Conservation (phyloP, 2,888 invertebrate genomes). For the Beris morrisii region DNA sequence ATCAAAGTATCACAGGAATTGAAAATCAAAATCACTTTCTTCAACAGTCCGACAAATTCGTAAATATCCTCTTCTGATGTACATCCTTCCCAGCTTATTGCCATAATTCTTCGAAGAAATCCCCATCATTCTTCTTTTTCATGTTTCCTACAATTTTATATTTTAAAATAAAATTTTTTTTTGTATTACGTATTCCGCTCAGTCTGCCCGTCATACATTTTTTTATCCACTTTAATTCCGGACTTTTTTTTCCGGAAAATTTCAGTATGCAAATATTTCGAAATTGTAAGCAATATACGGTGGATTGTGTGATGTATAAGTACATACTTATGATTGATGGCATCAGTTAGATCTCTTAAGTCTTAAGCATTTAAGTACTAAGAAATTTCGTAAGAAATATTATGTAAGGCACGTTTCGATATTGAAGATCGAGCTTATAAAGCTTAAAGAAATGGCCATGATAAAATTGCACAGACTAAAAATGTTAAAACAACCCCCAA, state of each 20-base stretch:
- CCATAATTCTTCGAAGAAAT: conserved; percentile 29
- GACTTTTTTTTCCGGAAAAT: conserved; percentile 20
- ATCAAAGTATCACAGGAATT: neutral
- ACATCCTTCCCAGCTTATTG: conserved; percentile 17
- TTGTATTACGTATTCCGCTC: conserved; percentile 27
- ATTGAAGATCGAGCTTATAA: neutral
- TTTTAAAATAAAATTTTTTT: too few species aligned
- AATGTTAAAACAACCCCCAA: too few species aligned
- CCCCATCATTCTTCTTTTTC: conserved; percentile 25
- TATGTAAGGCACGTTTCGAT: conserved; percentile 24
- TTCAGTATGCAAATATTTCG: conserved; percentile 30
- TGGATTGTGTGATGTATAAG: neutral
- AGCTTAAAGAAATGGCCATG: too few species aligned
- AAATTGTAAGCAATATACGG: conserved; percentile 6
- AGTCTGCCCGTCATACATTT: conserved; percentile 26
- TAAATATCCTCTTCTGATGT: conserved; percentile 12
- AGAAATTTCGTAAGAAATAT: conserved; percentile 16
- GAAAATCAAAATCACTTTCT: conserved; percentile 9
- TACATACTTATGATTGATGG: conserved; percentile 28
- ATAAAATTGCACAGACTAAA: too few species aligned
- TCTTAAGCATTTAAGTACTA: conserved; percentile 26
- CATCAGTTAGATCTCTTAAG: conserved; percentile 21
- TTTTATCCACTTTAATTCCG: conserved; percentile 31
- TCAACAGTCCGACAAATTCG: conserved; percentile 22
- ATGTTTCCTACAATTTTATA: neutral